Conservation (phyloP, 2,113 vertebrate genomes). For the Psettodes erumei region DNA sequence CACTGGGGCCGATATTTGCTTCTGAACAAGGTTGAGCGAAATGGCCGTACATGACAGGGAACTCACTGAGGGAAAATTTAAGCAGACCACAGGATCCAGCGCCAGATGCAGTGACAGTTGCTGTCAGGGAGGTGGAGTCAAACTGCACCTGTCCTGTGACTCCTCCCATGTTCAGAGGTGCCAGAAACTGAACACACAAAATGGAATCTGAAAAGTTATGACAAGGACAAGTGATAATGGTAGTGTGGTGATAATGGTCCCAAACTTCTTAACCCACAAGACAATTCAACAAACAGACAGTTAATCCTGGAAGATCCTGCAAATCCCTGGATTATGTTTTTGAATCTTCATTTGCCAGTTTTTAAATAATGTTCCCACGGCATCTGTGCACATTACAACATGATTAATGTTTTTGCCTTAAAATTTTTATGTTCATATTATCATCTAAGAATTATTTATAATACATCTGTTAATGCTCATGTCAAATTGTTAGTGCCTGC, state of each 20-base stretch:
- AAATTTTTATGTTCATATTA: neutral
- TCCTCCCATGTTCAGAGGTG: slow-evolving; percentile 82
- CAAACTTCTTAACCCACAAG: neutral
- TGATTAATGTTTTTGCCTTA: no score
- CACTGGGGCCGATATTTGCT: slow-evolving; percentile 66
- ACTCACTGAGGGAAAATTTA: slow-evolving; percentile 76
- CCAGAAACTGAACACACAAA: slow-evolving; percentile 67
- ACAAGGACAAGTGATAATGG: slow-evolving; percentile 29
- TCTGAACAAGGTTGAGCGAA: slow-evolving; percentile 76
- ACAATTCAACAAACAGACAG: neutral
- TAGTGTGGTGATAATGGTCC: neutral
- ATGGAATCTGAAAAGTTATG: slow-evolving; percentile 66
- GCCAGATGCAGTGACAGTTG: slow-evolving; percentile 71
- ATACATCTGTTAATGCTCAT: neutral
- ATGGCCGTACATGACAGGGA: slow-evolving; percentile 83
- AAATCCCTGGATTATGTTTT: neutral
- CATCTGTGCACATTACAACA: neutral
- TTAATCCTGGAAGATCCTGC: neutral
- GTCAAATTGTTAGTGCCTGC: no score
- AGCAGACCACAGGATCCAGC: slow-evolving; percentile 60
- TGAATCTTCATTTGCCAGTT: neutral
- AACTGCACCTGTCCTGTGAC: slow-evolving; percentile 78
- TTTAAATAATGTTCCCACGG: neutral
- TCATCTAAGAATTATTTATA: neutral
- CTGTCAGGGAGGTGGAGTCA: slow-evolving; percentile 58